These are phyloP conservation scores for Caenorhabditis zanzibari DNA, from an alignment of 2,888 invertebrate genomes.

Conservation along the genomic window DNA sequence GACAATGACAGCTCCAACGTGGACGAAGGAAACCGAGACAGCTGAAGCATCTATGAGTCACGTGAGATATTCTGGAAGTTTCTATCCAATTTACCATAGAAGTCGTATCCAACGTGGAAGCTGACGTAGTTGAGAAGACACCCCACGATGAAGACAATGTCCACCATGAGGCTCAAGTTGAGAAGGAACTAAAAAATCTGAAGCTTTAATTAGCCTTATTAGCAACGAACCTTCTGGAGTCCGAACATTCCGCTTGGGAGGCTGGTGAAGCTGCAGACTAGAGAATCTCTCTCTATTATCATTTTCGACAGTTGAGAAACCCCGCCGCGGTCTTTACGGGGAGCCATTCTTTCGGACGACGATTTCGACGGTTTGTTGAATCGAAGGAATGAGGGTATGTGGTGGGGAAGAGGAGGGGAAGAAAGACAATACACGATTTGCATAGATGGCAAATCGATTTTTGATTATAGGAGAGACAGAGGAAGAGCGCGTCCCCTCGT, in stretches of 20 bases:
- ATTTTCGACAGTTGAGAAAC: slow-evolving; percentile 44
- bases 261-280: slow-evolving; percentile 59
- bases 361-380: slow-evolving; percentile 3
- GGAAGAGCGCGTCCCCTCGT: slow-evolving; percentile 5
- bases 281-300: slow-evolving; percentile 37
- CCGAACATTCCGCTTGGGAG: slow-evolving; percentile 56
- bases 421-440: slow-evolving; percentile 63
- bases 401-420: slow-evolving; percentile 16
- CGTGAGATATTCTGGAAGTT: background rate
- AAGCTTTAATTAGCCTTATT: background rate
- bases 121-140: slow-evolving; percentile 55
- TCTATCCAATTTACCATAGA: slow-evolving; percentile 36
- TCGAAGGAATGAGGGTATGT: slow-evolving; percentile 46
- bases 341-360: slow-evolving; percentile 30
- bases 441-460: slow-evolving; percentile 56
- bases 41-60: slow-evolving; percentile 49
- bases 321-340: slow-evolving; percentile 41
- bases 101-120: slow-evolving; percentile 48
- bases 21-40: slow-evolving; percentile 57
- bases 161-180: slow-evolving; percentile 48
- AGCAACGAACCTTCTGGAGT: slow-evolving; percentile 34
- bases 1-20: slow-evolving; percentile 49
- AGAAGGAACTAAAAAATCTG: slow-evolving; percentile 39
- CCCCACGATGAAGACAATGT: slow-evolving; percentile 32
- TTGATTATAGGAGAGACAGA: slow-evolving; percentile 44